Percentiles rank a stretch among this genome's conserved stretches.
Conservation (phyloP, 2,113 vertebrate genomes). For the Hippotragus niger region DNA sequence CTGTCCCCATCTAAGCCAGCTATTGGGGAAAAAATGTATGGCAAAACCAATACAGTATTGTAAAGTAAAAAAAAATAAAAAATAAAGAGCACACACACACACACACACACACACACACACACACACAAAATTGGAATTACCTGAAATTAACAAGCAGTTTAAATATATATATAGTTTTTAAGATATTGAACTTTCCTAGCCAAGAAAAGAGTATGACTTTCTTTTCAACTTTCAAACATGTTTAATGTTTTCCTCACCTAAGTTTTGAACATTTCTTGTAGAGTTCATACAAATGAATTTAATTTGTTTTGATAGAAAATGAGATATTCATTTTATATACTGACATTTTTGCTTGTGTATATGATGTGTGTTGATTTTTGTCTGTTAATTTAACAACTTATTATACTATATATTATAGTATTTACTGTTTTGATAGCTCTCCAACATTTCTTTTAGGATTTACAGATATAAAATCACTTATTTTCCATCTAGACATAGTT, state of each 20-base stretch:
- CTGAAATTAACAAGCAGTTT: not conserved
- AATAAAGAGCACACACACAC: too few relatives aligned
- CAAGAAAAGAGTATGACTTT: not conserved
- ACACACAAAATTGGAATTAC: not conserved
- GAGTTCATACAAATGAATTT: not conserved
- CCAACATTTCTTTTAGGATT: not conserved
- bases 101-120: too few relatives aligned
- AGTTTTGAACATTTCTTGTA: not conserved
- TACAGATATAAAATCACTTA: not conserved
- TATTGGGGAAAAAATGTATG: not conserved
- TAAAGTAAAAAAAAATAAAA: too few relatives aligned
- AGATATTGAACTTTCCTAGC: not conserved
- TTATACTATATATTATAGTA: not conserved
- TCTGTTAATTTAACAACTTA: not conserved
- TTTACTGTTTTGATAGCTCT: not conserved
- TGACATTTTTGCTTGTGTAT: not conserved
- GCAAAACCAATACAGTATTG: too few relatives aligned
- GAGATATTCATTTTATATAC: not conserved
- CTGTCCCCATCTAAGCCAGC: not conserved
- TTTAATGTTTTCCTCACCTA: not conserved
- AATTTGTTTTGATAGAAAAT: not conserved
- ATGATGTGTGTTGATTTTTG: not conserved
- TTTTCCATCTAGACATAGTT: not conserved
- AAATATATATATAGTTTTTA: not conserved
- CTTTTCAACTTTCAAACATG: not conserved